Evolutionary conservation across 2,113 vertebrate genomes (phyloP).

Genomic region (Chitala chitala): DNA sequence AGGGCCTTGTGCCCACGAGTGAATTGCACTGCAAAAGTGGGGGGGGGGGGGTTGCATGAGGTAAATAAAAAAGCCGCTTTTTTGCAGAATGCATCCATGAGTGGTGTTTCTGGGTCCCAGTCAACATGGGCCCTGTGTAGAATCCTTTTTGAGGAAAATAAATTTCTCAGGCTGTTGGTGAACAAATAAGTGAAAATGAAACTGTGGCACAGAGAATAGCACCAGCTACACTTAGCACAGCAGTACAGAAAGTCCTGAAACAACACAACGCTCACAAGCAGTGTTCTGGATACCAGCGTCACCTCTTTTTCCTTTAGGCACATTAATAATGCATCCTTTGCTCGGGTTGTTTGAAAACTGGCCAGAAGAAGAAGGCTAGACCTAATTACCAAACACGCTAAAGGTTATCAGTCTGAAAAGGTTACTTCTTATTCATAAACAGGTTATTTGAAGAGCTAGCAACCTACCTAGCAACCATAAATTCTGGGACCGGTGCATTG

Average conservation of each 20-base stretch:
- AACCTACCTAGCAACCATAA: too few relatives aligned
- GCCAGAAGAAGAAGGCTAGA: neutral
- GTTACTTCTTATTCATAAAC: neutral
- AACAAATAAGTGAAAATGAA: slow-evolving; percentile 12
- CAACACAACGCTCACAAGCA: too few relatives aligned
- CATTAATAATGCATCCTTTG: too few relatives aligned
- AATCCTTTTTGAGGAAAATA: slow-evolving; percentile 41
- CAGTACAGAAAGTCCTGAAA: neutral
- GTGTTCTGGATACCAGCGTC: too few relatives aligned
- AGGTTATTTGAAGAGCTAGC: neutral
- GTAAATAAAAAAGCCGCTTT: slow-evolving; percentile 51
- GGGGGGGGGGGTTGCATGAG: slow-evolving; percentile 31
- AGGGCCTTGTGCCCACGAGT: slow-evolving; percentile 45
- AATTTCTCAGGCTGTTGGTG: slow-evolving; percentile 53
- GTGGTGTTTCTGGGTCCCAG: slow-evolving; percentile 35
- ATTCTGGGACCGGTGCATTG: too few relatives aligned
- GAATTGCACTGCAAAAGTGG: slow-evolving; percentile 46
- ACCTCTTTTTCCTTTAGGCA: too few relatives aligned
- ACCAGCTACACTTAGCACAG: neutral
- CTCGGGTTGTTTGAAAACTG: slow-evolving; percentile 7
- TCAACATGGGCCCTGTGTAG: slow-evolving; percentile 38
- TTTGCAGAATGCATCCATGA: slow-evolving; percentile 37
- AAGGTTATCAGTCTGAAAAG: slow-evolving; percentile 16
- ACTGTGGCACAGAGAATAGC: slow-evolving; percentile 19
- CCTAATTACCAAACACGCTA: slow-evolving; percentile 18